Evolutionary conservation across 2,888 invertebrate genomes (phyloP).

Genomic region (Siphonodentalium dalli): DNA sequence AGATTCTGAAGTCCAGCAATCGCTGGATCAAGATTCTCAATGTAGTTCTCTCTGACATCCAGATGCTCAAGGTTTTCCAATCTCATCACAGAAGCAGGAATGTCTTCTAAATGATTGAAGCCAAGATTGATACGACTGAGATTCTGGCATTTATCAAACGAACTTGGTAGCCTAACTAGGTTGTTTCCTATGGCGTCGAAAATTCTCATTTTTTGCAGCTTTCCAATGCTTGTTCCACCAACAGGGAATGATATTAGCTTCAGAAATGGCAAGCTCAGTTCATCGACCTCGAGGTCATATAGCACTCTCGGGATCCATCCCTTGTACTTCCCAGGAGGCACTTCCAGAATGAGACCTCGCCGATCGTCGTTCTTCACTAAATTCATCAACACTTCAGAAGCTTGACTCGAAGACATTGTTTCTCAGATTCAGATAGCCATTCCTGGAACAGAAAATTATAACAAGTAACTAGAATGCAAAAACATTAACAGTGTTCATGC

Average conservation of each 20-base stretch:
- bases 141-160: slow-evolving; percentile 44
- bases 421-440: too few species aligned
- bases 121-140: slow-evolving; percentile 44
- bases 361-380: slow-evolving; percentile 36
- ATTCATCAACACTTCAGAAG: slow-evolving; percentile 42
- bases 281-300: slow-evolving; percentile 41
- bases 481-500: too few species aligned
- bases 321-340: slow-evolving; percentile 50
- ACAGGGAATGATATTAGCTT: slow-evolving; percentile 53
- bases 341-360: slow-evolving; percentile 28
- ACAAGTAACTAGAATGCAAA: too few species aligned
- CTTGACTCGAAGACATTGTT: too few species aligned
- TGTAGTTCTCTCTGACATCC: slow-evolving; percentile 48
- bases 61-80: slow-evolving; percentile 39
- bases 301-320: slow-evolving; percentile 53
- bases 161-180: slow-evolving; percentile 40
- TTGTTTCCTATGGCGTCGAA: slow-evolving; percentile 53
- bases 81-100: slow-evolving; percentile 43
- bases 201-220: slow-evolving; percentile 40
- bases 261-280: slow-evolving; percentile 48
- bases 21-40: slow-evolving; percentile 34
- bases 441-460: too few species aligned
- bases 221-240: slow-evolving; percentile 49
- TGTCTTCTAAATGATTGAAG: slow-evolving; percentile 45
- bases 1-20: slow-evolving; percentile 44